Percentiles rank a stretch among this genome's conserved stretches.
Conservation (phyloP, 53 echinoderm and acorn worm species). For the Hippasteria phrygiana region DNA sequence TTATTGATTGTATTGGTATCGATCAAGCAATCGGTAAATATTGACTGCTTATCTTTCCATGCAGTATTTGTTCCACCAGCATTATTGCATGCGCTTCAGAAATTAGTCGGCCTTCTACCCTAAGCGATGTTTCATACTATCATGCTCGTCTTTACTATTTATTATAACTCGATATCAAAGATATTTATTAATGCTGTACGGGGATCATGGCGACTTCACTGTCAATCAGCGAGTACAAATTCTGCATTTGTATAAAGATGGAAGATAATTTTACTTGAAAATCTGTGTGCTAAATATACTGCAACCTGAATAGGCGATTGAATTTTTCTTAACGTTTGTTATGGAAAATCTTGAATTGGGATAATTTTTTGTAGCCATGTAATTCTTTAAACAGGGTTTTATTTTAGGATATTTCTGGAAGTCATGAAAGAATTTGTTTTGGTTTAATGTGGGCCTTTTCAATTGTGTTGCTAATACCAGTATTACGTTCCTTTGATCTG, state of each 20-base stretch:
- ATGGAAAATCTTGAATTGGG: background rate
- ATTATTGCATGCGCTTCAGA: slow-evolving; percentile 13
- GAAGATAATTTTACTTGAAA: slow-evolving; percentile 5
- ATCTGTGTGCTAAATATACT: slow-evolving; percentile 40
- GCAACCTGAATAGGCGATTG: background rate
- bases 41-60: background rate
- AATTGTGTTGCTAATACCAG: slow-evolving; percentile 5
- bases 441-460: background rate
- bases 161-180: slow-evolving; percentile 23
- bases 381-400: slow-evolving; percentile 38
- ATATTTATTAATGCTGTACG: slow-evolving; percentile 33
- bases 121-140: slow-evolving; percentile 9
- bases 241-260: slow-evolving; percentile 18
- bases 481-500: slow-evolving; percentile 12
- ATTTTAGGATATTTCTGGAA: background rate
- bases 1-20: background rate
- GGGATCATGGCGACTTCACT: background rate
- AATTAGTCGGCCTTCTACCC: background rate
- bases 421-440: background rate
- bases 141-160: slow-evolving; percentile 52
- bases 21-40: background rate
- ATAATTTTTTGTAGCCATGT: background rate
- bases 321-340: background rate
- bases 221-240: background rate
- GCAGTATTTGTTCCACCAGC: slow-evolving; percentile 44